phyloP scores from a whole-genome alignment of 2,888 invertebrate genomes.

The Actias luna region DNA sequence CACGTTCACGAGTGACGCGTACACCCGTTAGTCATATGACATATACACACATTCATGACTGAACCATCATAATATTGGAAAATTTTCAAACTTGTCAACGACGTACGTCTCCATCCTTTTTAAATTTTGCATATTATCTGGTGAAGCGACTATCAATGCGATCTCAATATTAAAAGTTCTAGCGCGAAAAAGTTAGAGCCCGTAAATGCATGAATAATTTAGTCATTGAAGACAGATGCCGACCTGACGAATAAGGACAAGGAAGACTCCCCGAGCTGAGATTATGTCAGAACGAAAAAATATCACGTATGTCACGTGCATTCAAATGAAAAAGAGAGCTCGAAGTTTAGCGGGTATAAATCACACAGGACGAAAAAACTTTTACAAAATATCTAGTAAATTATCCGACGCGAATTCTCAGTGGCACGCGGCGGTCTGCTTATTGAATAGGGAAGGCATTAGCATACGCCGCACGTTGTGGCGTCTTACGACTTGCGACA shows the following conservation, averaged over 20 bases:
- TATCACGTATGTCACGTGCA: conserved; percentile 81
- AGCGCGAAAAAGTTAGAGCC: conserved; percentile 64
- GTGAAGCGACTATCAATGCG: conserved; percentile 71
- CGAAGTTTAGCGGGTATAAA: conserved; percentile 80
- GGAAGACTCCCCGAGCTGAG: conserved; percentile 61
- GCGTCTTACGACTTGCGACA: conserved; percentile 60
- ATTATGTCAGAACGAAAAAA: conserved; percentile 78
- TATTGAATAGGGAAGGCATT: conserved; percentile 79
- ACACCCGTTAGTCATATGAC: conserved; percentile 62
- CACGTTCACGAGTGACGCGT: conserved; percentile 62
- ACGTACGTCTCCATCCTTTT: conserved; percentile 54
- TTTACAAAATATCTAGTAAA: conserved; percentile 82
- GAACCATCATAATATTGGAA: conserved; percentile 66
- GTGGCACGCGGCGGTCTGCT: conserved; percentile 79
- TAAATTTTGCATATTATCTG: conserved; percentile 64
- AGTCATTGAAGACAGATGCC: conserved; percentile 71
- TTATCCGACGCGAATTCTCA: conserved; percentile 81
- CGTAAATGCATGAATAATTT: conserved; percentile 80
- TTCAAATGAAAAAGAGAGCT: conserved; percentile 81
- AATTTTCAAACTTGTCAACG: conserved; percentile 39
- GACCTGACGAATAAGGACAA: conserved; percentile 71
- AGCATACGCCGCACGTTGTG: conserved; percentile 78
- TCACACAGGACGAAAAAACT: conserved; percentile 81
- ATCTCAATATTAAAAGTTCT: conserved; percentile 68
- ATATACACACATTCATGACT: conserved; percentile 70